Evolutionary conservation across 2,797 vertebrate genomes (phyloP).

Genomic region (Heliangelus exortis): DNA sequence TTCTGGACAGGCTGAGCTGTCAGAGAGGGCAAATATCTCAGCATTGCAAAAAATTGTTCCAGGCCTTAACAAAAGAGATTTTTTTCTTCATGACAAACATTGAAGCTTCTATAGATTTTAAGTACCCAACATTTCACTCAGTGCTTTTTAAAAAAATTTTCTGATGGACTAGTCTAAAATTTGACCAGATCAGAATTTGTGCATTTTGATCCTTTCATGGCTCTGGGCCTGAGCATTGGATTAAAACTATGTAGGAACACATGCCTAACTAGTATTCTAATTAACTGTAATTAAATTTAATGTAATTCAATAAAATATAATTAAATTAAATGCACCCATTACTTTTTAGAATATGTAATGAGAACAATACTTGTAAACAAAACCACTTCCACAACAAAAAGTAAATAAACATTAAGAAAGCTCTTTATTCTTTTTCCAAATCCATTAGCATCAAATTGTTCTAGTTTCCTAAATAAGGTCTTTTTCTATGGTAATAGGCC

Average conservation of each 20-base stretch:
- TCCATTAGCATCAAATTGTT: slow-evolving; percentile 19
- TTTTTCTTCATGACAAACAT: neutral
- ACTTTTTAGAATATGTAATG: slow-evolving; percentile 59
- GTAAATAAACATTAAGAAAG: slow-evolving; percentile 46
- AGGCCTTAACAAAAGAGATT: neutral
- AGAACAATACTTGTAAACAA: slow-evolving; percentile 60
- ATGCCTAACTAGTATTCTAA: slow-evolving; percentile 53
- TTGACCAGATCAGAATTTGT: neutral
- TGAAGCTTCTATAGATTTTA: neutral
- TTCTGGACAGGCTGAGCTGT: neutral
- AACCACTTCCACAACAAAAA: slow-evolving; percentile 27
- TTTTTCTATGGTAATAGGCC: neutral
- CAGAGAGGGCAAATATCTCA: neutral
- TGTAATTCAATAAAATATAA: slow-evolving; percentile 67
- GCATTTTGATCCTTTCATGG: neutral
- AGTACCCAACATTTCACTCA: neutral
- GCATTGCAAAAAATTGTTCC: neutral
- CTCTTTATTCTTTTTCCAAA: slow-evolving; percentile 38
- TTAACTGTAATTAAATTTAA: slow-evolving; percentile 65
- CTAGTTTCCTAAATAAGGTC: slow-evolving; percentile 37
- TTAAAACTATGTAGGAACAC: neutral
- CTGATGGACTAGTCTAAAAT: neutral
- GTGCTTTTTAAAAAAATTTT: neutral
- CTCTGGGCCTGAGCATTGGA: slow-evolving; percentile 12
- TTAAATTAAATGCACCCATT: slow-evolving; percentile 61